Percentiles rank a stretch among this genome's conserved stretches.
Evolutionary conservation across 2,888 invertebrate species (phyloP).

Genomic region (Drosophila rubida): DNA sequence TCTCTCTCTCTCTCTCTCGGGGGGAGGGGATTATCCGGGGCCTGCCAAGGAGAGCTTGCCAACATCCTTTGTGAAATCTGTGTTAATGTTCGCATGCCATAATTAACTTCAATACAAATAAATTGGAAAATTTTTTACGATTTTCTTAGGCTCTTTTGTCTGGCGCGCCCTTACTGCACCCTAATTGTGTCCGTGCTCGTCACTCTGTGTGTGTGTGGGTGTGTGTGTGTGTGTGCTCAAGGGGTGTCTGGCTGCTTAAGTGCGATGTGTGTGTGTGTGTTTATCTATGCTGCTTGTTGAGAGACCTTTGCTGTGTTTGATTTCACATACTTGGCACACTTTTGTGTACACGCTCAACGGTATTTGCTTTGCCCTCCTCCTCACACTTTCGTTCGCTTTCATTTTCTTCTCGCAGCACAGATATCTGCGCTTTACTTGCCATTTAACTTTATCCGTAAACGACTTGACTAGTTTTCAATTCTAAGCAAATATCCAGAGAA

Average conservation of each 20-base stretch:
- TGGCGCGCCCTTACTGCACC: conserved; percentile 18
- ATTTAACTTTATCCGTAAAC: neutral
- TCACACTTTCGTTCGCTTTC: neutral
- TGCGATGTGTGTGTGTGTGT: conserved; percentile 28
- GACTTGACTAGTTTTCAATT: neutral
- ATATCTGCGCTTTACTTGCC: neutral
- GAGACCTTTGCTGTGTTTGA: conserved; percentile 46
- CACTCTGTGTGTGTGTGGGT: conserved; percentile 11
- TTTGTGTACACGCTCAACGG: conserved; percentile 22
- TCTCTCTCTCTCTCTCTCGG: neutral
- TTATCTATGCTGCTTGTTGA: conserved; percentile 25
- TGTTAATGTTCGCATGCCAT: conserved; percentile 55
- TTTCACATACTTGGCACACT: conserved; percentile 35
- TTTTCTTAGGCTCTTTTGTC: conserved; percentile 22
- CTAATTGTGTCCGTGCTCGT: conserved; percentile 19
- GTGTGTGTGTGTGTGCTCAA: conserved; percentile 15
- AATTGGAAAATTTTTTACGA: conserved; percentile 48
- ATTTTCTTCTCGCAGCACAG: neutral
- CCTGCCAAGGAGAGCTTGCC: neutral
- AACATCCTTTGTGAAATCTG: conserved; percentile 50
- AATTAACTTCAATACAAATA: conserved; percentile 61
- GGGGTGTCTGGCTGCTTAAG: conserved; percentile 24
- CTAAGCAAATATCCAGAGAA: neutral
- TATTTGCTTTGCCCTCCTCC: conserved; percentile 19
- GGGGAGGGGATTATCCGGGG: neutral